These are phyloP conservation scores for Germaria angustata DNA, from an alignment of 2,888 invertebrate genomes.

Conservation along the genomic window DNA sequence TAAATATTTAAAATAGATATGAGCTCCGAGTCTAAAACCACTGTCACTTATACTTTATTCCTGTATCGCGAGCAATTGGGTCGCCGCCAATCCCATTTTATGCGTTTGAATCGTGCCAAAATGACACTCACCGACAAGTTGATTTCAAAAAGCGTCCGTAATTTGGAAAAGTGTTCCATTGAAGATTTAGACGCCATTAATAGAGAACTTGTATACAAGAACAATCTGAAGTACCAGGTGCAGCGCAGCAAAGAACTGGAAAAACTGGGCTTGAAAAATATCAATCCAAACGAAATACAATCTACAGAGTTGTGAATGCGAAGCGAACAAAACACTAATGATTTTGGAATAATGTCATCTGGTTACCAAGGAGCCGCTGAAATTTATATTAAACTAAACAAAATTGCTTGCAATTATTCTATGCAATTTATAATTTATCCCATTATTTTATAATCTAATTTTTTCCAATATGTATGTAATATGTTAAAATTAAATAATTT, in stretches of 20 bases:
- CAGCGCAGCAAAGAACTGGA: slow-evolving; percentile 8
- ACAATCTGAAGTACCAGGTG: slow-evolving; percentile 66
- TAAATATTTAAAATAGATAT: too few species aligned
- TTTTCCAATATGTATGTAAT: too few species aligned
- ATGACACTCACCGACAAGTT: slow-evolving; percentile 72
- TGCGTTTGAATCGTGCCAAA: slow-evolving; percentile 71
- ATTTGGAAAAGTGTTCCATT: slow-evolving; percentile 70
- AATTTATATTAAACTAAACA: too few species aligned
- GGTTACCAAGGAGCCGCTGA: too few species aligned
- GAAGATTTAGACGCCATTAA: slow-evolving; percentile 74
- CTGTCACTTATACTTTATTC: slow-evolving; percentile 71
- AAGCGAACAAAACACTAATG: too few species aligned
- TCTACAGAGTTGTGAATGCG: slow-evolving; percentile 15
- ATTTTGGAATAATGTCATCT: too few species aligned
- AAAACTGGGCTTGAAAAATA: slow-evolving; percentile 1
- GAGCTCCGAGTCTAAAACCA: too few species aligned
- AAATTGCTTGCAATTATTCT: too few species aligned
- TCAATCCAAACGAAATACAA: background rate
- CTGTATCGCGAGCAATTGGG: slow-evolving; percentile 73
- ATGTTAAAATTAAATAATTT: too few species aligned
- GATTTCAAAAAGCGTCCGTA: slow-evolving; percentile 71
- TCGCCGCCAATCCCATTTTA: slow-evolving; percentile 69
- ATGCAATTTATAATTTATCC: too few species aligned
- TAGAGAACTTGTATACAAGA: slow-evolving; percentile 71
- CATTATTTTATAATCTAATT: too few species aligned